Conservation (phyloP, 2,797 vertebrate genomes). For the Pogonophryne albipinna region DNA sequence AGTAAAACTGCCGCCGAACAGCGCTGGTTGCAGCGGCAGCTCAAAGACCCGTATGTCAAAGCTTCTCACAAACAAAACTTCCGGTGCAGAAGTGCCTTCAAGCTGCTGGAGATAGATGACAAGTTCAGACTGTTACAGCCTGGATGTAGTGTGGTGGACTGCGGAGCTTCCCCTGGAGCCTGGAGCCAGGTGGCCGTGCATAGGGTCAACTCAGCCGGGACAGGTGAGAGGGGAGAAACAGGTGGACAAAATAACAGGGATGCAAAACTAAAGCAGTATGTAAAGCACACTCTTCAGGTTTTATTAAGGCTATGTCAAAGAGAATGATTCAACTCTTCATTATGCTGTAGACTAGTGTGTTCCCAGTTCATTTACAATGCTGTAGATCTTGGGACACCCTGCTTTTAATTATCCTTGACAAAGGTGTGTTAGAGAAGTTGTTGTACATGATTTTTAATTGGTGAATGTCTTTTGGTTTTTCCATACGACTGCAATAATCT, state of each 20-base stretch:
- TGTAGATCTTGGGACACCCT: neutral
- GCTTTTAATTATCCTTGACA: neutral
- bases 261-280: no score
- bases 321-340: neutral
- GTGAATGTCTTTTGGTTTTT: neutral
- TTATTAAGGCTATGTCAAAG: neutral
- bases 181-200: conserved; percentile 95
- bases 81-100: conserved; percentile 96
- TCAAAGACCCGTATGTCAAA: conserved; percentile 93
- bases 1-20: conserved; percentile 84
- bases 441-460: neutral
- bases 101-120: conserved; percentile 92
- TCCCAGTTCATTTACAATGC: neutral
- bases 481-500: neutral
- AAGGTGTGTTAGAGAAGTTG: neutral
- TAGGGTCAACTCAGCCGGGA: conserved; percentile 89
- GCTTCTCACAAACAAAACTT: conserved; percentile 86
- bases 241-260: neutral
- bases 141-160: conserved; percentile 91
- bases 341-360: no score
- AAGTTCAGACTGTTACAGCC: conserved; percentile 86
- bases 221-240: conserved; percentile 79
- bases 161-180: conserved; percentile 94
- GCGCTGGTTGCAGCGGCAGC: conserved; percentile 89
- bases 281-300: neutral